phyloP scores from a whole-genome alignment of 1,140 invertebrate genomes.

The Caenorhabditis brenneri region DNA sequence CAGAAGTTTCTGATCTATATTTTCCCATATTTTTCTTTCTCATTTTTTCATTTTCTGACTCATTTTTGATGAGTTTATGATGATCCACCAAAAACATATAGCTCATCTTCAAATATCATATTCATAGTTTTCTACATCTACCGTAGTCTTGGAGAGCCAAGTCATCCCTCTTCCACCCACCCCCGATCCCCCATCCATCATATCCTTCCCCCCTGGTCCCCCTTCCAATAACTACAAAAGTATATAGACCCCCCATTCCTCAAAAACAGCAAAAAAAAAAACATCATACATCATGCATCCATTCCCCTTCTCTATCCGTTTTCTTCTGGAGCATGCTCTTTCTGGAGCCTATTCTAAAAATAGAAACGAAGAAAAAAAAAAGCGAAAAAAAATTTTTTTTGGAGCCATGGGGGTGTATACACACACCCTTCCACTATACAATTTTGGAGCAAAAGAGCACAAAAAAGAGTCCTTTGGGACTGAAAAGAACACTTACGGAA shows the following conservation, averaged over 20 bases:
- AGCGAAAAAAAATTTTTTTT: background rate
- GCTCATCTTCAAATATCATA: too few relatives aligned
- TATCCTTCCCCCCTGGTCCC: background rate
- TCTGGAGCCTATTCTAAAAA: too few relatives aligned
- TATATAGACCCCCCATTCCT: background rate
- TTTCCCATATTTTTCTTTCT: too few relatives aligned
- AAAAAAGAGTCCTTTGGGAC: background rate
- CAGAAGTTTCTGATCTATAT: too few relatives aligned
- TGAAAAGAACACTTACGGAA: background rate
- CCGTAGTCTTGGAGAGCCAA: too few relatives aligned
- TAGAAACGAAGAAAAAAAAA: background rate
- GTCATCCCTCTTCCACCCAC: background rate
- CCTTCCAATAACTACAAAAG: background rate
- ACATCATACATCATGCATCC: slow-evolving; percentile 14
- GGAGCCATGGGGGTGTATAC: background rate
- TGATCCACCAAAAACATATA: too few relatives aligned
- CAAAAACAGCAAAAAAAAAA: too few relatives aligned
- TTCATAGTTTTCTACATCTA: too few relatives aligned
- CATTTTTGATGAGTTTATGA: too few relatives aligned
- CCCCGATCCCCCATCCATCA: background rate
- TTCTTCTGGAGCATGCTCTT: background rate
- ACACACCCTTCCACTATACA: background rate
- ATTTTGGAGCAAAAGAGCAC: background rate
- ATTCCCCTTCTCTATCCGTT: background rate
- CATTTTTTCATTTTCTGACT: too few relatives aligned